Evolutionary conservation across 2,888 invertebrate species (phyloP), one percentile per base, ranked within the genome.

Genomic region (Lasioglossum figueresi): DNA sequence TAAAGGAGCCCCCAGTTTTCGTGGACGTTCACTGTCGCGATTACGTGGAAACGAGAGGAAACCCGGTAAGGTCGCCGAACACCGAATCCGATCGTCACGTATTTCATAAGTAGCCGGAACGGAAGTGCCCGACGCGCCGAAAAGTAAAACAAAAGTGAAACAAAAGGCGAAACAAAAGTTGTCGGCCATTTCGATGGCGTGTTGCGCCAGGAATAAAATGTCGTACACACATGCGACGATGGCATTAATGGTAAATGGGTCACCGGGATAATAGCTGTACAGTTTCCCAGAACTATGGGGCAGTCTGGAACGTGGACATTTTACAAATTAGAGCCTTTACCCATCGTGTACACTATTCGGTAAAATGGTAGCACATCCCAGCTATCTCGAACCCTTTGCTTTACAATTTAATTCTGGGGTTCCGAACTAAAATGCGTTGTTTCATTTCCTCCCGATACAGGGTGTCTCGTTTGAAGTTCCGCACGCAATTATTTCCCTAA

Each of bases 241-340:
- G 70, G 77, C 77, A 52, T 77, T 75, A 77, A 43, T 23, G 48
- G 77, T 76, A 85, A 84, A 71, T 77, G n/a, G 80, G 85, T 80
- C 77, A 80, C 45, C 56, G n/a, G 59, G 23, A 23, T 27, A 37
- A 43, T 63, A 63, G 16, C 27, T 4, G 16, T 16, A 6, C 74
- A 31, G 14, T 66, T 19, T 45, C 5, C 6, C 68, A 66, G 19
- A 37, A 19, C 14, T 70, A 43, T 72, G 19, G 23, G 34, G 40
- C 23, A 52, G 8, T 52, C 23, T n/a, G 52, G 52, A 48, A 48
- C 48, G 23, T 52, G 23, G 10, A 19, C 52, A 23, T n/a, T 52
- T 2, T 52, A 23, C 52, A 52, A 52, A 52, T 52, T n/a, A n/a
- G 52, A 52, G 23, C 52, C 23, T 52, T 52, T 19, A 23, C n/a